phyloP scores from a whole-genome alignment of 2,797 vertebrate genomes.

The Discoglossus pictus region DNA sequence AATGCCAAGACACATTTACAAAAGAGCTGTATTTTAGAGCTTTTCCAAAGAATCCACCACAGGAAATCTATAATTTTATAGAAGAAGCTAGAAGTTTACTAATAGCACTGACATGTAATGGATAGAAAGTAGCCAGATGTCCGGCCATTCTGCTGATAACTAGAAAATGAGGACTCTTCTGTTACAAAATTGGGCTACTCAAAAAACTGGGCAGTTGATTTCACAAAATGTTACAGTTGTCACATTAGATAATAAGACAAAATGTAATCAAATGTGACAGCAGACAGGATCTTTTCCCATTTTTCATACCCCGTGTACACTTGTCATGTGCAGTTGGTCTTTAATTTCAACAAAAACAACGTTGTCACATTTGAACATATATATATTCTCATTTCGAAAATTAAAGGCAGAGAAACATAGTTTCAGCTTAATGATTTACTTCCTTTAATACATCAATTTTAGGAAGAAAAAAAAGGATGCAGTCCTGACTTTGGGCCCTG shows the following conservation, averaged over 20 bases:
- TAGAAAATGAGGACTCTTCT: slow-evolving; percentile 39
- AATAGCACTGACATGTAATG: slow-evolving; percentile 37
- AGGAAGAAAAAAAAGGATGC: background rate
- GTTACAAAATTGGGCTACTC: slow-evolving; percentile 29
- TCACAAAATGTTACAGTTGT: slow-evolving; percentile 41
- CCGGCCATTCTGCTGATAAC: slow-evolving; percentile 30
- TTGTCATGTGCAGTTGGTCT: background rate
- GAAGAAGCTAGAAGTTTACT: slow-evolving; percentile 19
- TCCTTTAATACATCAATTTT: background rate
- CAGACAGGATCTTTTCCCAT: slow-evolving; percentile 7
- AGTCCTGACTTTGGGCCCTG: too few species aligned
- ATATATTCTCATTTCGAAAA: background rate
- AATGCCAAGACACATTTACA: slow-evolving; percentile 41
- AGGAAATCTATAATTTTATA: slow-evolving; percentile 31
- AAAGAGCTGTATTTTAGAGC: slow-evolving; percentile 37
- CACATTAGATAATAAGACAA: slow-evolving; percentile 39
- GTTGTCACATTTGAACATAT: background rate
- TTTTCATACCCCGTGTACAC: background rate
- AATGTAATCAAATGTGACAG: slow-evolving; percentile 33
- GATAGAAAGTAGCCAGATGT: slow-evolving; percentile 41
- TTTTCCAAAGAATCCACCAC: slow-evolving; percentile 20
- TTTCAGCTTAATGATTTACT: too few species aligned
- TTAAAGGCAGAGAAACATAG: too few species aligned
- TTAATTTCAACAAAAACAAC: background rate
- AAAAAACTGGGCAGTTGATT: slow-evolving; percentile 34